A percentile compares a stretch with the other conserved stretches of the same genome.
These are phyloP conservation scores for Mesorhabditis sp. DNA, from an alignment of 2,888 invertebrate species.

Conservation along the genomic window DNA sequence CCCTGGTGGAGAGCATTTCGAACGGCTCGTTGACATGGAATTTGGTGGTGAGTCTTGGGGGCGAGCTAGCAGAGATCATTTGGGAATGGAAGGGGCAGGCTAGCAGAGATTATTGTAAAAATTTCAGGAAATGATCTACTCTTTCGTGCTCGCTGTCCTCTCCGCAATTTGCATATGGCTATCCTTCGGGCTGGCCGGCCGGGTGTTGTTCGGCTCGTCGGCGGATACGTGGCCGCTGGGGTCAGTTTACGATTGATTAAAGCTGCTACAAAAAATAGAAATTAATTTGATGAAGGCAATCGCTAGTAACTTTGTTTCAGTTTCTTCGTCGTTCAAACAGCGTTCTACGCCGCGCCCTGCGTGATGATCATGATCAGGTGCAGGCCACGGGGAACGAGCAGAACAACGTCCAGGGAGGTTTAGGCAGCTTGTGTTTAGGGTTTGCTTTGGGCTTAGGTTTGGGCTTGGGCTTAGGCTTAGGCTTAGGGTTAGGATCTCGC, in stretches of 20 bases:
- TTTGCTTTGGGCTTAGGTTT: too few species aligned
- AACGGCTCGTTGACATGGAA: constrained; percentile 51
- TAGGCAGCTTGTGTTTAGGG: too few species aligned
- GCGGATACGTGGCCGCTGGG: constrained; percentile 53
- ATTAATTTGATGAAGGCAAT: constrained; percentile 6
- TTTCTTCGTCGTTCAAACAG: constrained; percentile 49
- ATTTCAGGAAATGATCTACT: constrained; percentile 51
- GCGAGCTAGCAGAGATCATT: not conserved
- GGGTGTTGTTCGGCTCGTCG: constrained; percentile 38
- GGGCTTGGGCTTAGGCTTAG: not conserved
- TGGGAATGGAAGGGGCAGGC: not conserved
- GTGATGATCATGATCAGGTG: constrained; percentile 42
- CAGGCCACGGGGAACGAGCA: constrained; percentile 15
- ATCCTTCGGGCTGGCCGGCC: constrained; percentile 45
- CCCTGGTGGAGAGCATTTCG: constrained; percentile 22
- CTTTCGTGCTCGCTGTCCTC: constrained; percentile 47
- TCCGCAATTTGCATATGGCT: constrained; percentile 50
- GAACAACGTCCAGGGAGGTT: constrained; percentile 12
- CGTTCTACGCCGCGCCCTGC: constrained; percentile 47
- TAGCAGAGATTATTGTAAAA: not conserved
- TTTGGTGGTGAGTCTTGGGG: constrained; percentile 39
- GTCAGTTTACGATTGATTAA: constrained; percentile 22
- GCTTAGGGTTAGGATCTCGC: too few species aligned
- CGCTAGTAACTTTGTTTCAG: constrained; percentile 25
- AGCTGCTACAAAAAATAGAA: not conserved